These are phyloP conservation scores for Cuniculus paca DNA, from an alignment of 2,797 vertebrate genomes.

Conservation along the genomic window DNA sequence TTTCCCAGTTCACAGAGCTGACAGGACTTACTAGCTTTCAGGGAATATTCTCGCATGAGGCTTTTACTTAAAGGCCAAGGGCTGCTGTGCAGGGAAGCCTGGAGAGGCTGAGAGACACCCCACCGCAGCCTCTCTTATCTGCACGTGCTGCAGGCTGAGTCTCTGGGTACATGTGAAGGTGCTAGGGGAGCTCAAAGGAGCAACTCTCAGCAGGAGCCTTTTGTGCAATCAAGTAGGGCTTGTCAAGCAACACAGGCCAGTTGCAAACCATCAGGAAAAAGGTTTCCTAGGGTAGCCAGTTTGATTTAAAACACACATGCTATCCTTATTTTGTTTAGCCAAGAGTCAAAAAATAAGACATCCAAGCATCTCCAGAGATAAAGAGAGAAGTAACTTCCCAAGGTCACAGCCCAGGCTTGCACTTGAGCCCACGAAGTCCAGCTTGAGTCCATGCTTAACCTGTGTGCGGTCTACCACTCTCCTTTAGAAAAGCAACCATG, in stretches of 20 bases:
- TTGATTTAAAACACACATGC: background rate
- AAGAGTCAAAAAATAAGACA: background rate
- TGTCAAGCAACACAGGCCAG: background rate
- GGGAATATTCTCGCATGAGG: background rate
- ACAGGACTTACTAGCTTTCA: background rate
- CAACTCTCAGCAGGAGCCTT: background rate
- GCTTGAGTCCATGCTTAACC: background rate
- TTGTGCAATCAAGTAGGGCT: background rate
- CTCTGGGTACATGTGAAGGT: background rate
- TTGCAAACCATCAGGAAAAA: background rate
- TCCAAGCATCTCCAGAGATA: background rate
- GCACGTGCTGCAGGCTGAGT: background rate
- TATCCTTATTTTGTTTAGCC: background rate
- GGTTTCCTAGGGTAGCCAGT: background rate
- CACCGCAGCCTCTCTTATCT: background rate
- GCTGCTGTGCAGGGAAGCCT: background rate
- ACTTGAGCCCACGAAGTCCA: background rate
- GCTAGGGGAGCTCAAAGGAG: background rate
- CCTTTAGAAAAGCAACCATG: background rate
- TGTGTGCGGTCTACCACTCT: background rate
- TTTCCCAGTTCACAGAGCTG: background rate
- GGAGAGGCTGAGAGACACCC: background rate
- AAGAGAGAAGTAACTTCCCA: slow-evolving; percentile 31
- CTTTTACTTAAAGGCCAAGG: background rate
- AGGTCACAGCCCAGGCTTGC: background rate